Evolutionary conservation across 2,113 vertebrate species (phyloP).

Genomic region (Zeus faber): DNA sequence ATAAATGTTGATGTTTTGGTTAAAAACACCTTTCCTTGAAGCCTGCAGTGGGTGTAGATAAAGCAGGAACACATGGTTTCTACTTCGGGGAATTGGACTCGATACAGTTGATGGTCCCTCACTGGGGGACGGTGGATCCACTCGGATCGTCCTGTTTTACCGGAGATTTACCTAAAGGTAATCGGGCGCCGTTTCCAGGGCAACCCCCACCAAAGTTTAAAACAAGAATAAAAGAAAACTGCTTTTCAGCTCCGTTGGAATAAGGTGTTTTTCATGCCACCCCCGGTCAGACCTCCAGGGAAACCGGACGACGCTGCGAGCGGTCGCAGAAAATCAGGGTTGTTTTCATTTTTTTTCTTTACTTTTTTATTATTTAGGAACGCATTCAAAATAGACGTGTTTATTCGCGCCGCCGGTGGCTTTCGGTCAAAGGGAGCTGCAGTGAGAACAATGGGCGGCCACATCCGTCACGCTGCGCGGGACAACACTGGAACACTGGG

Average conservation of each 20-base stretch:
- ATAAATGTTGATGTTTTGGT: too few relatives aligned
- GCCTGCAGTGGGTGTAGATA: too few relatives aligned
- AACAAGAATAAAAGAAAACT: too few relatives aligned
- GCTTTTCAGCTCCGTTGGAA: too few relatives aligned
- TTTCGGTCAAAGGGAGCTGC: conserved; percentile 1
- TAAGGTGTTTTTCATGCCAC: too few relatives aligned
- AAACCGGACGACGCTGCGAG: too few relatives aligned
- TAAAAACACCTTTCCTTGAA: too few relatives aligned
- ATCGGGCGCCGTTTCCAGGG: conserved; percentile 68
- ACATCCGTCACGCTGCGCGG: conserved; percentile 36
- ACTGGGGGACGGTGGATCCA: conserved; percentile 68
- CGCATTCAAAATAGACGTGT: conserved; percentile 21
- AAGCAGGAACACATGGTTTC: conserved; percentile 43
- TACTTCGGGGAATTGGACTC: conserved; percentile 43
- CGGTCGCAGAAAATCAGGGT: too few relatives aligned
- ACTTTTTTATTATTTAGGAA: background rate
- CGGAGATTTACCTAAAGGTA: too few relatives aligned
- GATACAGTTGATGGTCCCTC: conserved; percentile 51
- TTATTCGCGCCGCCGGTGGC: conserved; percentile 5
- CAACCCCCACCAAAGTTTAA: conserved; percentile 58
- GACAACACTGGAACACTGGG: conserved; percentile 43
- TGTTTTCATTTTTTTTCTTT: background rate
- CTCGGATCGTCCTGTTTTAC: conserved; percentile 55
- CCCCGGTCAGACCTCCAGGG: too few relatives aligned
- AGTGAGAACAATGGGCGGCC: conserved; percentile 29